Evolutionary conservation across 64 coral and sea anemone genomes (phyloP).

Genomic region (Dendronephthya gigantea): DNA sequence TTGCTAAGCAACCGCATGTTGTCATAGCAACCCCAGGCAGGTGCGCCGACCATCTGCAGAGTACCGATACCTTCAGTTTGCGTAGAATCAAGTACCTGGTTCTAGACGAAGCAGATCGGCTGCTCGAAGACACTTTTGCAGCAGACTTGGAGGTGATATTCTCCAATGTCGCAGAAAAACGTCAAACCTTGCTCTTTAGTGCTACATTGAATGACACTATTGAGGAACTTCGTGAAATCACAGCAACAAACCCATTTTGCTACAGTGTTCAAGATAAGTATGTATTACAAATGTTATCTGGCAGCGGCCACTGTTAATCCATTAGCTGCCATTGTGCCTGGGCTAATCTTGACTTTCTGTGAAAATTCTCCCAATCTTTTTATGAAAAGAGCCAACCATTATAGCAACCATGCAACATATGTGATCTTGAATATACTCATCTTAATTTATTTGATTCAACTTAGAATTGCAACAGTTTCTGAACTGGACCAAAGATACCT

Average conservation of each 20-base stretch:
- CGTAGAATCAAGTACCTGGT: slow-evolving; percentile 78
- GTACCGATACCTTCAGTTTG: slow-evolving; percentile 79
- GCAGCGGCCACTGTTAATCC: too few relatives aligned
- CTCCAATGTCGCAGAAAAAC: slow-evolving; percentile 50
- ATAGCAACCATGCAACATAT: too few relatives aligned
- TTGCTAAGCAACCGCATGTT: slow-evolving; percentile 84
- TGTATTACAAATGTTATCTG: slow-evolving; percentile 49
- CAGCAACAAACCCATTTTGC: slow-evolving; percentile 65
- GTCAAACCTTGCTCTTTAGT: slow-evolving; percentile 91
- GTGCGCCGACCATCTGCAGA: slow-evolving; percentile 82
- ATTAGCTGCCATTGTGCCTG: too few relatives aligned
- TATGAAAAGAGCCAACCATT: too few relatives aligned
- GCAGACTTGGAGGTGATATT: slow-evolving; percentile 72
- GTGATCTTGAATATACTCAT: too few relatives aligned
- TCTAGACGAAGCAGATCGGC: slow-evolving; percentile 85
- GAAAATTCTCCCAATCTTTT: too few relatives aligned
- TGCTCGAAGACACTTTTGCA: slow-evolving; percentile 69
- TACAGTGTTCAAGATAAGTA: slow-evolving; percentile 58
- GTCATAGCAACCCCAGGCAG: slow-evolving; percentile 97
- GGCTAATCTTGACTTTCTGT: too few relatives aligned
- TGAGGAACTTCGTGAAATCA: slow-evolving; percentile 56
- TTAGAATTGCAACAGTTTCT: slow-evolving; percentile 71
- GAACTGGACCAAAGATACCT: slow-evolving; percentile 72
- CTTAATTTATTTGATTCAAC: slow-evolving; percentile 22
- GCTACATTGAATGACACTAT: slow-evolving; percentile 82